Evolutionary conservation across 2,888 invertebrate genomes (phyloP), one percentile per base, ranked within the genome.

Genomic region (Axea sp.): DNA sequence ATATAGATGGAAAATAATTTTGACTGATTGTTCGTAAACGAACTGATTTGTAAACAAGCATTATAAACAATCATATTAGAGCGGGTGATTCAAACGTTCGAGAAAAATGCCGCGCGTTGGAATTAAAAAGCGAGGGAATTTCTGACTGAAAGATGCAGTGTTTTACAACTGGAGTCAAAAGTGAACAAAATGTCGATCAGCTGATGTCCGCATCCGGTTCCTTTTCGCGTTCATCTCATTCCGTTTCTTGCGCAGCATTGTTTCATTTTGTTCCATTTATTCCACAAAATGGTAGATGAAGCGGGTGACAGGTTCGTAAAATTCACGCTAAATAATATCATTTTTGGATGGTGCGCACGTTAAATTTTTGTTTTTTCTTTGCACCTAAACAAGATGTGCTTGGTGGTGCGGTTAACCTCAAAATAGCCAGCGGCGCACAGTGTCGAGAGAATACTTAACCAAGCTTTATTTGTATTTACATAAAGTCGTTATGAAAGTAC

Each of bases 241-340:
- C 78, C 77, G 81, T 75, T 78, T 67, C 72, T 60, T 53, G 47
- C 53, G 71, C 33, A 75, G 76, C 76, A 57, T 60, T 64, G 78
- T 81, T 80, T 76, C 75, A 76, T 41, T 62, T 76, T 72, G 79
- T 81, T 81, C 77, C 75, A 74, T 60, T 67, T 73, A 78, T 77
- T 77, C 68, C 69, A 75, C 69, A 76, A 59, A 72, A 69, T 86
- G 86, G 85, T 85, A 84, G 87, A 87, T 83, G 86, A 86, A 83
- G 84, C 81, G 81, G 83, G 81, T 86, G 86, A 87, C 86, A 88
- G 87, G 88, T 88, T 84, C 76, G 87, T 84, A 79, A 59, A 60
- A 60, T 33, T 67, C 53, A 28, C 39, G 31, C 33, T 24, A 76
- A 76, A 68, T 68, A 72, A 73, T 62, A 33, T 37, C 8, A 57